These are phyloP conservation scores for Oscheius sp. DNA, from an alignment of 1,140 invertebrate genomes.

Conservation along the genomic window DNA sequence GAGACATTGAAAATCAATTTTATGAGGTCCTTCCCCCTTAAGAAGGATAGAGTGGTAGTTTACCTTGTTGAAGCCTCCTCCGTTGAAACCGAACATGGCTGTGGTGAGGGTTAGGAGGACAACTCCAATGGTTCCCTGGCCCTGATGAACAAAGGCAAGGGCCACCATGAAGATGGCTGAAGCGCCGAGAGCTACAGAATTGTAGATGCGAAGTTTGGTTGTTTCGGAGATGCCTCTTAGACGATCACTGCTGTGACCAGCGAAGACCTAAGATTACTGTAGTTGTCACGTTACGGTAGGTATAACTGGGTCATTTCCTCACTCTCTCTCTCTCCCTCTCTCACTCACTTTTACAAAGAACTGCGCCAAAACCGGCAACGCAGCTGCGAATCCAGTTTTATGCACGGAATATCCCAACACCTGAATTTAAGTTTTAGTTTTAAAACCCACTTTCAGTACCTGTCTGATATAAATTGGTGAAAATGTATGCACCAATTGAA, in stretches of 20 bases:
- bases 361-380: slow-evolving; percentile 38
- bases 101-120: slow-evolving; percentile 31
- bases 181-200: slow-evolving; percentile 56
- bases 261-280: slow-evolving; percentile 38
- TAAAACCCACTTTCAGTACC: background rate
- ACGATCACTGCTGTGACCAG: slow-evolving; percentile 46
- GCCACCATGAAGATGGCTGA: slow-evolving; percentile 47
- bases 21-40: too few species aligned
- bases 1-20: too few species aligned
- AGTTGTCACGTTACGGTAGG: background rate
- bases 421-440: background rate
- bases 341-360: slow-evolving; percentile 36
- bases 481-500: slow-evolving; percentile 40
- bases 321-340: background rate
- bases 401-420: slow-evolving; percentile 38
- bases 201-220: slow-evolving; percentile 56
- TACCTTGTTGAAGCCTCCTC: slow-evolving; percentile 37
- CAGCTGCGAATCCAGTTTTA: slow-evolving; percentile 41
- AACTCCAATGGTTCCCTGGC: slow-evolving; percentile 17
- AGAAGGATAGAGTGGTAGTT: too few species aligned
- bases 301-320: background rate
- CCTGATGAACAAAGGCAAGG: slow-evolving; percentile 46
- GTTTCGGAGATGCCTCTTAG: slow-evolving; percentile 53
- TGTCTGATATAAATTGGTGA: slow-evolving; percentile 32
- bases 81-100: slow-evolving; percentile 39